phyloP scores from a whole-genome alignment of 2,113 vertebrate genomes.

The Planiliza haematocheilus region DNA sequence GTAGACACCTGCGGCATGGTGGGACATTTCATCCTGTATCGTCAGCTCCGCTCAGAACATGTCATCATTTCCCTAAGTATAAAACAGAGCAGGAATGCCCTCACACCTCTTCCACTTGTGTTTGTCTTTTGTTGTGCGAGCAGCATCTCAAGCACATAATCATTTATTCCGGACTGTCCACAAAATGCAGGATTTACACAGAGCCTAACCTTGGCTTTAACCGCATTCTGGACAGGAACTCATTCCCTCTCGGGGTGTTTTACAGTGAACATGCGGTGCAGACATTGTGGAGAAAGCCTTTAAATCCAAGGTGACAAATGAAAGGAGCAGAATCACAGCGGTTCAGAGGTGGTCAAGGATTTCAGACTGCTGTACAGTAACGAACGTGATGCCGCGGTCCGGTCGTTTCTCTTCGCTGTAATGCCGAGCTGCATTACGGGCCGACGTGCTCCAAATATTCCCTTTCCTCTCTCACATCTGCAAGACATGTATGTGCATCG shows the following conservation, averaged over 20 bases:
- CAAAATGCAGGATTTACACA: slow-evolving; percentile 1
- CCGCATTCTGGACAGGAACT: neutral
- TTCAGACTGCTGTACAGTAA: slow-evolving; percentile 25
- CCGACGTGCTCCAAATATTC: slow-evolving; percentile 30
- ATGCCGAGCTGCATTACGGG: slow-evolving; percentile 3
- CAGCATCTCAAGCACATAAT: slow-evolving; percentile 22
- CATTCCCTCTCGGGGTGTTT: neutral
- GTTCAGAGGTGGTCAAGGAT: slow-evolving; percentile 55
- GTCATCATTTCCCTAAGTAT: neutral
- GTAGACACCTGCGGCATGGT: neutral
- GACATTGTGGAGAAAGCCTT: neutral
- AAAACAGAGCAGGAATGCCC: neutral
- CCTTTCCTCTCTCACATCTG: slow-evolving; percentile 25
- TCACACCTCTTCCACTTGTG: neutral
- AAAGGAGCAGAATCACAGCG: slow-evolving; percentile 10
- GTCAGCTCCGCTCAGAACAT: neutral
- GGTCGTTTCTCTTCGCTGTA: slow-evolving; percentile 11
- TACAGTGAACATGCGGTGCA: neutral
- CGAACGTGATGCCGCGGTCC: slow-evolving; percentile 23
- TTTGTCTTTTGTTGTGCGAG: neutral
- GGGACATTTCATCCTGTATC: neutral
- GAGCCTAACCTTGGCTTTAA: slow-evolving; percentile 18
- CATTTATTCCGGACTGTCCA: slow-evolving; percentile 16
- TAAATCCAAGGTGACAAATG: slow-evolving; percentile 28
- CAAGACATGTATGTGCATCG: neutral